Percentiles rank a stretch among this genome's conserved stretches.
Conservation (phyloP, 1,140 invertebrate genomes). For the Rhynchophorus ferrugineus region DNA sequence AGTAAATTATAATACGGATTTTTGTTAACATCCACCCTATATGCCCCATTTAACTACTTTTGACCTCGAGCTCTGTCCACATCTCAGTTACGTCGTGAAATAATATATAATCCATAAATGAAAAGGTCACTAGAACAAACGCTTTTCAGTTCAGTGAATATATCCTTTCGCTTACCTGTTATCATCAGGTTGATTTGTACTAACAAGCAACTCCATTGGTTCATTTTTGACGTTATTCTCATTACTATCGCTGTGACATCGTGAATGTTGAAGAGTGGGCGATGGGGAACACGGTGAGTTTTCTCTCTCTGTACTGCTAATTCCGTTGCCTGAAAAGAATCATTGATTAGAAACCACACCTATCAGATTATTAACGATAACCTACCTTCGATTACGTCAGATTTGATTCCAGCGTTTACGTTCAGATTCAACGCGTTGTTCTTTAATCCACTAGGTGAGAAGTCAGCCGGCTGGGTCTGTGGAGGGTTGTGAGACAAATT, state of each 20-base stretch:
- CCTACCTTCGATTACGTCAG: conserved; percentile 25
- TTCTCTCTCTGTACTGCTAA: conserved; percentile 47
- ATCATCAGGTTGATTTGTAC: conserved; percentile 52
- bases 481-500: conserved; percentile 42
- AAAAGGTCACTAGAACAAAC: too few species aligned
- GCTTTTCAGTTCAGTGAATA: too few species aligned
- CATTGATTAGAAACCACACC: not conserved
- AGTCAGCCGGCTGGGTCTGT: conserved; percentile 61
- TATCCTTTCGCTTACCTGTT: too few species aligned
- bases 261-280: conserved; percentile 35
- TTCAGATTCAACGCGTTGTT: conserved; percentile 35
- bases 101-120: too few species aligned
- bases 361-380: too few species aligned
- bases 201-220: conserved; percentile 67
- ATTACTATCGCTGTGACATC: conserved; percentile 23
- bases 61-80: too few species aligned
- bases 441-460: conserved; percentile 50
- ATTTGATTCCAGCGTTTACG: conserved; percentile 27
- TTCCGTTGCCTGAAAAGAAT: conserved; percentile 42
- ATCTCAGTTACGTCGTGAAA: too few species aligned
- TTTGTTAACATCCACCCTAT: too few species aligned
- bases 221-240: conserved; percentile 68
- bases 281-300: conserved; percentile 47
- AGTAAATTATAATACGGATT: too few species aligned
- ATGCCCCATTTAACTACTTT: too few species aligned